Conservation (phyloP, 35 echinoderm and acorn worm genomes). For the Apostichopus californicus region DNA sequence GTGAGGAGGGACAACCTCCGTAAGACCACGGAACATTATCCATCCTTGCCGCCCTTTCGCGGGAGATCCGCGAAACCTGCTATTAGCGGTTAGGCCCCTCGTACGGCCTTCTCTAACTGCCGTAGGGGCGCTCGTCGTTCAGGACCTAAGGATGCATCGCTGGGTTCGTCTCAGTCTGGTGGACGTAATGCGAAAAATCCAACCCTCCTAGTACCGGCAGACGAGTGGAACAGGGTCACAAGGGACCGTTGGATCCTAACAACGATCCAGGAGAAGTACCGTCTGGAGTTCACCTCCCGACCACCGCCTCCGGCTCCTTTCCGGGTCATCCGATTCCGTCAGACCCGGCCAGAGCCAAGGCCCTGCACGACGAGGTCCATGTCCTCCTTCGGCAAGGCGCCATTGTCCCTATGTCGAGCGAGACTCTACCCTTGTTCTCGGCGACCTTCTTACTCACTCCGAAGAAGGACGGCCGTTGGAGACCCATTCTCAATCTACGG, state of each 20-base stretch:
- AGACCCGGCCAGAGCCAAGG: background rate
- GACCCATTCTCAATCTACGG: conserved; percentile 2
- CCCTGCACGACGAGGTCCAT: background rate
- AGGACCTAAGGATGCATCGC: no score
- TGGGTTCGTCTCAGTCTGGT: no score
- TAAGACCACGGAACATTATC: no score
- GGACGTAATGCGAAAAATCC: no score
- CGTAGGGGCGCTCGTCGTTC: no score
- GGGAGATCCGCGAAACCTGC: no score
- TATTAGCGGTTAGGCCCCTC: no score
- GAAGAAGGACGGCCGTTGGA: background rate
- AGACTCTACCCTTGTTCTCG: background rate
- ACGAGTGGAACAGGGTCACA: background rate
- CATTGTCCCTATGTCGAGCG: background rate
- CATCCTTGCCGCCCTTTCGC: no score
- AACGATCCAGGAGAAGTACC: background rate
- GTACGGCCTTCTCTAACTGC: no score
- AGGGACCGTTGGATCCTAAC: background rate
- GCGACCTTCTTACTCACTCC: background rate
- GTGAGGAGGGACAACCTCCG: no score
- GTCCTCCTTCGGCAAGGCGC: background rate
- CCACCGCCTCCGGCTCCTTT: background rate
- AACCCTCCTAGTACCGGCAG: no score
- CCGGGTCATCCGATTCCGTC: background rate
- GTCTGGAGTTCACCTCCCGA: background rate